Conservation (phyloP, 2,113 vertebrate species). For the Meles meles region DNA sequence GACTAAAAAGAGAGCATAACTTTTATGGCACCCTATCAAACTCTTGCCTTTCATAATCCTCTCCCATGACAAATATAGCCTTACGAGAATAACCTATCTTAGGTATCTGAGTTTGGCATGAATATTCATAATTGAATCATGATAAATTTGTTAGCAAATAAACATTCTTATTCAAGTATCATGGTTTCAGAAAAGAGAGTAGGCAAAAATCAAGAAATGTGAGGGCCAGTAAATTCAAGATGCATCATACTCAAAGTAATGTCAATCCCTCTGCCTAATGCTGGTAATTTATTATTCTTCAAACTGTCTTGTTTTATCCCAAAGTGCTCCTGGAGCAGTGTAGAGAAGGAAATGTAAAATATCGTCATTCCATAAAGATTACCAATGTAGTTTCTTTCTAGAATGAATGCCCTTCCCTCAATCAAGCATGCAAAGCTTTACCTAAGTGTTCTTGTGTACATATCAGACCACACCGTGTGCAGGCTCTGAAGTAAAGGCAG, state of each 20-base stretch:
- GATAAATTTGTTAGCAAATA: conserved; percentile 7
- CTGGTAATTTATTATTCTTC: neutral
- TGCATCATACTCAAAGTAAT: neutral
- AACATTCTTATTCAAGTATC: neutral
- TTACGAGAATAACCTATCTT: neutral
- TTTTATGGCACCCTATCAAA: neutral
- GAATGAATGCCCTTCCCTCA: conserved; percentile 3
- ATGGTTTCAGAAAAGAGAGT: neutral
- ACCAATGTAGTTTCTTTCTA: neutral
- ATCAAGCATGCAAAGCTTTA: neutral
- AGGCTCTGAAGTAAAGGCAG: neutral
- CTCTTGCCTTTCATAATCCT: neutral
- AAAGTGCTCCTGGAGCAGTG: neutral
- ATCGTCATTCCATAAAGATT: neutral
- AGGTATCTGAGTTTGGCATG: neutral
- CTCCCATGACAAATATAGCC: neutral
- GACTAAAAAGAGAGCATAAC: neutral
- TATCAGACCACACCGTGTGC: neutral
- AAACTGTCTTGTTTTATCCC: neutral
- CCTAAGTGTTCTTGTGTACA: neutral
- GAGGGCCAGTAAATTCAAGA: conserved; percentile 15
- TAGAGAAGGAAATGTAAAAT: conserved; percentile 2
- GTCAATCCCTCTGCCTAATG: neutral
- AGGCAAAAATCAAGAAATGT: neutral
- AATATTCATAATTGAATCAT: neutral